phyloP scores from a whole-genome alignment of 1,140 invertebrate genomes.

The Helicoverpa armigera region DNA sequence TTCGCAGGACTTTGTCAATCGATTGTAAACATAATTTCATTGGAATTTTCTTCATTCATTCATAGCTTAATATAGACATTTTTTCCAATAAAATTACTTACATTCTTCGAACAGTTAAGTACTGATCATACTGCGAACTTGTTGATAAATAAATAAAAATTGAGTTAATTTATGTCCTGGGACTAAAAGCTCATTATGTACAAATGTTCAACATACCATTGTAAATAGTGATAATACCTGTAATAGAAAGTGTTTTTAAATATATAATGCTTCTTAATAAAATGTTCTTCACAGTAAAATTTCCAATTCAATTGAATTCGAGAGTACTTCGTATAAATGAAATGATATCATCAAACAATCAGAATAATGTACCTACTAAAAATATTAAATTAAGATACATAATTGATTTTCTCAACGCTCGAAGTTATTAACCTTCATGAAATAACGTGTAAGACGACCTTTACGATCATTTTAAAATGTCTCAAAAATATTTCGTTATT shows the following conservation, averaged over 20 bases:
- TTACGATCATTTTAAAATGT: neutral
- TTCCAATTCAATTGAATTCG: neutral
- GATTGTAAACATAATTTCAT: too few relatives aligned
- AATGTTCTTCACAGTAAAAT: neutral
- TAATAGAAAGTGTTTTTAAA: conserved; percentile 31
- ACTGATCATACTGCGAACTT: neutral
- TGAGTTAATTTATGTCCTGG: neutral
- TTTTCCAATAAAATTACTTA: too few relatives aligned
- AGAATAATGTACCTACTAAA: neutral
- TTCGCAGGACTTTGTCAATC: too few relatives aligned
- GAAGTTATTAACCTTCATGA: neutral
- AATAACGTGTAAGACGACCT: neutral
- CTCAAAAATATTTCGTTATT: neutral
- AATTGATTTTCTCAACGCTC: neutral
- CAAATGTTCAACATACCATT: conserved; percentile 43
- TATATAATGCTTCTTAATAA: neutral
- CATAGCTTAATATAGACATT: too few relatives aligned
- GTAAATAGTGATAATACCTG: conserved; percentile 44
- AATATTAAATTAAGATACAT: neutral
- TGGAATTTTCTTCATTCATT: too few relatives aligned
- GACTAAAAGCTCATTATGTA: conserved; percentile 30
- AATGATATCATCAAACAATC: neutral
- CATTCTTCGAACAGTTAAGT: neutral
- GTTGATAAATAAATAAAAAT: conserved; percentile 6
- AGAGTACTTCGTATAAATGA: neutral